Evolutionary conservation across 64 coral and sea anemone species (phyloP).

Genomic region (Actinia equina): DNA sequence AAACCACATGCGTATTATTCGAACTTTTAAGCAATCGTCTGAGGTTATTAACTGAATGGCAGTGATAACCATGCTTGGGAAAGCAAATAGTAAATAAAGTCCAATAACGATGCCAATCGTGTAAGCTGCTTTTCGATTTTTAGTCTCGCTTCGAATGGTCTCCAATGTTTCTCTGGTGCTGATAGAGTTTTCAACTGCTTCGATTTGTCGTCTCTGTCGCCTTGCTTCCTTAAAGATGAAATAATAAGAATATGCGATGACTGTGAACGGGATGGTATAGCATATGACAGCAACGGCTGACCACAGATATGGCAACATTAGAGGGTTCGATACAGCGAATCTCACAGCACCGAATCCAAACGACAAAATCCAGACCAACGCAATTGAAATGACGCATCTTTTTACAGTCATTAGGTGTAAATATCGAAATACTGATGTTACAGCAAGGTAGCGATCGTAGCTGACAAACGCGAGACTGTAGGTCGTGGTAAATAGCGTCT

Average conservation of each 20-base stretch:
- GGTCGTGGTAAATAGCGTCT: conserved; percentile 63
- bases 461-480: conserved; percentile 65
- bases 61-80: conserved; percentile 68
- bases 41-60: conserved; percentile 49
- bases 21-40: conserved; percentile 41
- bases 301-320: conserved; percentile 63
- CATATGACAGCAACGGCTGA: conserved; percentile 55
- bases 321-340: conserved; percentile 19
- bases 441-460: conserved; percentile 67
- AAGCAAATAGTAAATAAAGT: conserved; percentile 40
- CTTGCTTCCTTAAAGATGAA: conserved; percentile 60
- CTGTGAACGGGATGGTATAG: conserved; percentile 69
- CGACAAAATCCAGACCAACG: conserved; percentile 55
- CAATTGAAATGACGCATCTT: conserved; percentile 32
- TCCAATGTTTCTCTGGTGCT: neutral
- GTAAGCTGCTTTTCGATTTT: conserved; percentile 72
- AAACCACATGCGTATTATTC: conserved; percentile 59
- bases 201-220: conserved; percentile 39
- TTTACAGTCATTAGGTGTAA: conserved; percentile 32
- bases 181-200: conserved; percentile 17
- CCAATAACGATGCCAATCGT: conserved; percentile 76
- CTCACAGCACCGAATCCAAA: conserved; percentile 51
- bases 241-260: conserved; percentile 68
- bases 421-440: conserved; percentile 46
- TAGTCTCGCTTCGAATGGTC: neutral